Evolutionary conservation across 2,888 invertebrate genomes (phyloP).

Genomic region (Acanthococcus lagerstroemiae): DNA sequence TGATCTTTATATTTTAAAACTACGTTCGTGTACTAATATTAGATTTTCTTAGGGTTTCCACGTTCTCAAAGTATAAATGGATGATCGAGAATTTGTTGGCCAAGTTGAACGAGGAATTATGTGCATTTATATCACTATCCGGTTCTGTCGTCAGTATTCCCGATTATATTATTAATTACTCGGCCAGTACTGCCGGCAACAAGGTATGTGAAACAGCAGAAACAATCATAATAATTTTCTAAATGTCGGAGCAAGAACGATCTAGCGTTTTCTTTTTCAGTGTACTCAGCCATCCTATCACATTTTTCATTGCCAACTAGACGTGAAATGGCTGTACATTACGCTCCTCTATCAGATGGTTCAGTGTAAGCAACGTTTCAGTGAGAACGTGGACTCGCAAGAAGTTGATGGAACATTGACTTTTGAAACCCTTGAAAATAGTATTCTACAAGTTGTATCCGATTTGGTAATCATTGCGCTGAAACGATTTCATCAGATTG

Average conservation of each 20-base stretch:
- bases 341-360: slow-evolving; percentile 37
- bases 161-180: slow-evolving; percentile 42
- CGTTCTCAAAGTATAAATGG: slow-evolving; percentile 30
- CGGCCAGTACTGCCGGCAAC: slow-evolving; percentile 42
- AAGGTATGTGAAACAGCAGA: slow-evolving; percentile 38
- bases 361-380: slow-evolving; percentile 34
- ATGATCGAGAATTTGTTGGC: slow-evolving; percentile 30
- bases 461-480: slow-evolving; percentile 21
- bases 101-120: slow-evolving; percentile 31
- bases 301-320: slow-evolving; percentile 45
- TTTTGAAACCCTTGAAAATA: slow-evolving; percentile 12
- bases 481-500: slow-evolving; percentile 39
- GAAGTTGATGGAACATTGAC: background rate
- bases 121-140: slow-evolving; percentile 36
- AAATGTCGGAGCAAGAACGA: background rate
- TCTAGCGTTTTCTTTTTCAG: slow-evolving; percentile 33
- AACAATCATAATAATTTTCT: background rate
- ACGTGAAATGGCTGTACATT: slow-evolving; percentile 45
- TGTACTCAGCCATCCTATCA: slow-evolving; percentile 46
- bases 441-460: background rate
- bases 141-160: slow-evolving; percentile 40
- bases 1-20: too few relatives aligned
- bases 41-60: background rate
- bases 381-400: slow-evolving; percentile 33
- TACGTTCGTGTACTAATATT: background rate